Base-by-base conservation (phyloP, 2,113 vertebrate genomes). In the Petaurus breviceps region DNA sequence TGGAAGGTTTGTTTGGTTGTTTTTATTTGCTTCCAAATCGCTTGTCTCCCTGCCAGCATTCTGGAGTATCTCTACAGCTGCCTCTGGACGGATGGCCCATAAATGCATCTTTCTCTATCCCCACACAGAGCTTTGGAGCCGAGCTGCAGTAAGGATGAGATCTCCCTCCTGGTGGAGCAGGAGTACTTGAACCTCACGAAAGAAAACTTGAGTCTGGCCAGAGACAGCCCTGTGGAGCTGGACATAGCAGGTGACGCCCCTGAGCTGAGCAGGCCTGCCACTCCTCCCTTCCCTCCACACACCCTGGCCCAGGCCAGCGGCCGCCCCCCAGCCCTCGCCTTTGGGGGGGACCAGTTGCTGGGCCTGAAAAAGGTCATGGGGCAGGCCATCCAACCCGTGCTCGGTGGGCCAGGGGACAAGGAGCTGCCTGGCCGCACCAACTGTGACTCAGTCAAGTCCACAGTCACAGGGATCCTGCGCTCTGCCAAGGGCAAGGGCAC, bases 131-230 rank as follows among this genome's bases (percentile, higher is more conserved):
- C 97, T 89, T 92, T 96, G 93, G 96, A 97, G 52, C 94, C 96
- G 51, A 94, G 90, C 49, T 43, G 57, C 0, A 43, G 91, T 55
- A 98, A 98, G 90, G 97, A 98, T 9, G 96, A 98, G 61, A 98
- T 98, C 92, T 98, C 98, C 57, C 54, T 96, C 84, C 93, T 98
- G 94, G 97, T 98, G 97, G 97, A 98, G 90, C 97, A 98, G 53
- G 96, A 98, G 92, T 97, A 98, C 96, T 77, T 97, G 53, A 98
- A 94, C 28, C 98, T 98, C 57, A 94, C 97, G 43, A 91, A 98
- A 90, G 98, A 98, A 91, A 97, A 98, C 94, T 95, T 96, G 46
- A 97, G 95, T 24, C 95, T 98, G 47, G 68, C 97, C 55, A 49
- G 97, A 50, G 98, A 98, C 90, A 96, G 94, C 57, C 92, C 93